Evolutionary conservation across 2,113 vertebrate genomes (phyloP).

Genomic region (Amblyopsis rosae): DNA sequence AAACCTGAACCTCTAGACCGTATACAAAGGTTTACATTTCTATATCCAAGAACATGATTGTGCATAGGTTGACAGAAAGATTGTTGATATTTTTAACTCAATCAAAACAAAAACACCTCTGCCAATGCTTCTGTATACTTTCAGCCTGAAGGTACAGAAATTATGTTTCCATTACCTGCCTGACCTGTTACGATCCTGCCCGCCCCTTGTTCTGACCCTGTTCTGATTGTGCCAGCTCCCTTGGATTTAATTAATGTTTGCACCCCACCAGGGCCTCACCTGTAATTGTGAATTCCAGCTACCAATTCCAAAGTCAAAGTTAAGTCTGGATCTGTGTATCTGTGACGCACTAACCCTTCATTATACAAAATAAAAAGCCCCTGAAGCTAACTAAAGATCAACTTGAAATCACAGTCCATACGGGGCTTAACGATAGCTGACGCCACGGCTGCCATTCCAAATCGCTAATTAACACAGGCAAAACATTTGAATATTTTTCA

Average conservation of each 20-base stretch:
- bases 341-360: not conserved
- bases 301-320: too few relatives aligned
- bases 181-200: too few relatives aligned
- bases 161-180: too few relatives aligned
- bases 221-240: too few relatives aligned
- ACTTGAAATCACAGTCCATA: not conserved
- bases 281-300: too few relatives aligned
- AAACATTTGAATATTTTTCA: not conserved
- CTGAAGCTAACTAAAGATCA: not conserved
- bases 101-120: too few relatives aligned
- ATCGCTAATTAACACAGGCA: constrained; percentile 17
- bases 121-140: too few relatives aligned
- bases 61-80: constrained; percentile 8
- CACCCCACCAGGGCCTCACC: too few relatives aligned
- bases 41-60: constrained; percentile 5
- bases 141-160: too few relatives aligned
- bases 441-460: not conserved
- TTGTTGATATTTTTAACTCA: not conserved
- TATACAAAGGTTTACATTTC: constrained; percentile 13
- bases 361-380: constrained; percentile 23
- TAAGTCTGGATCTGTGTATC: not conserved
- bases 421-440: constrained; percentile 3
- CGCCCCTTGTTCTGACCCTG: too few relatives aligned
- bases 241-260: too few relatives aligned
- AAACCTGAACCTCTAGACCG: constrained; percentile 18